Percentiles rank a stretch among this genome's conserved stretches.
Conservation (phyloP, 2,888 invertebrate genomes). For the Oegoconia quadripuncta region DNA sequence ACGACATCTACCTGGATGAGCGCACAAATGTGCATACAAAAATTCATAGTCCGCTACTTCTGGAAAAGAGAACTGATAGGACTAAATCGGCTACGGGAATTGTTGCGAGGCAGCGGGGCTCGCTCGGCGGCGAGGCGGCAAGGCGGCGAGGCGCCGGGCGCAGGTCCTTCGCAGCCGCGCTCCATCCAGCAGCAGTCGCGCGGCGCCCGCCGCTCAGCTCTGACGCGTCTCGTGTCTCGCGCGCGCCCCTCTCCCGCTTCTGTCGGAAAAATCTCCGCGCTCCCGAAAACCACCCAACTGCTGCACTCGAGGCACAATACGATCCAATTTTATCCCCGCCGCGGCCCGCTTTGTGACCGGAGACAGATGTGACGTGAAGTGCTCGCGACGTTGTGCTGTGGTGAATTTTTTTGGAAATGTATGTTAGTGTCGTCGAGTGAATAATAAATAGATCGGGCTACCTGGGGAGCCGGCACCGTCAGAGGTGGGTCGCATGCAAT, state of each 20-base stretch:
- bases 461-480: constrained; percentile 54
- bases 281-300: constrained; percentile 1
- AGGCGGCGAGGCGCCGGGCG: neutral
- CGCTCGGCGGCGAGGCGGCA: constrained; percentile 15
- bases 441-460: constrained; percentile 41
- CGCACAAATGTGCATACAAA: too few relatives aligned
- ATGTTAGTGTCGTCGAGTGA: constrained; percentile 45
- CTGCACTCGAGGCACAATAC: constrained; percentile 13
- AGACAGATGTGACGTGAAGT: constrained; percentile 36
- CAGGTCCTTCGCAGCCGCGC: neutral
- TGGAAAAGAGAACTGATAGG: too few relatives aligned
- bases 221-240: constrained; percentile 20
- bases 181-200: constrained; percentile 41
- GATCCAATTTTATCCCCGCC: constrained; percentile 11
- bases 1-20: too few relatives aligned
- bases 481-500: constrained; percentile 46
- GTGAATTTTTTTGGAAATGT: constrained; percentile 28
- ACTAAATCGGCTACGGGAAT: too few relatives aligned
- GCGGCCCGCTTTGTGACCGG: constrained; percentile 16
- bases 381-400: constrained; percentile 31
- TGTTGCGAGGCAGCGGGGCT: constrained; percentile 4
- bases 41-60: too few relatives aligned
- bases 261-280: constrained; percentile 1
- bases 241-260: constrained; percentile 5
- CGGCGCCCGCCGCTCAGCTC: constrained; percentile 42